These are phyloP conservation scores for Lepisosteus osseus DNA, from an alignment of 2,113 vertebrate species.

Conservation along the genomic window DNA sequence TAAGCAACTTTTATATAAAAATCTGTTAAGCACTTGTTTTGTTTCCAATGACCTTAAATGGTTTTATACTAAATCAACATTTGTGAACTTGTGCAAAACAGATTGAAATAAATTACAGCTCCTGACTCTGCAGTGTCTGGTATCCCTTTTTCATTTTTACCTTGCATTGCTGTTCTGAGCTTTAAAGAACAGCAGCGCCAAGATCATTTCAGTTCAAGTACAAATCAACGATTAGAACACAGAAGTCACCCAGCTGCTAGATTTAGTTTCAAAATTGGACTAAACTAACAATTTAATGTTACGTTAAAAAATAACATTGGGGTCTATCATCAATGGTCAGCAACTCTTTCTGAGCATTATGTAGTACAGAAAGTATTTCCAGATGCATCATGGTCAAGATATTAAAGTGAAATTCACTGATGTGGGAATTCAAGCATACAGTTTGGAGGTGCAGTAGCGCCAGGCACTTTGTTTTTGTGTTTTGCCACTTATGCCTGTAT, in stretches of 20 bases:
- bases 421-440: no score
- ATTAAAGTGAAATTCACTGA: no score
- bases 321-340: no score
- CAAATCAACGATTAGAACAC: not conserved
- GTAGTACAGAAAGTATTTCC: no score
- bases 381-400: no score
- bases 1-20: constrained; percentile 47
- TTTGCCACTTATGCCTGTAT: no score
- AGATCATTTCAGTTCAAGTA: not conserved
- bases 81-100: constrained; percentile 45
- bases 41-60: constrained; percentile 28
- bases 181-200: no score
- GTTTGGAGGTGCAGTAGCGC: no score
- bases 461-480: no score
- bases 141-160: not conserved
- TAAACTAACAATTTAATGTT: not conserved
- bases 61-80: constrained; percentile 37
- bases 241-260: not conserved
- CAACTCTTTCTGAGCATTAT: no score
- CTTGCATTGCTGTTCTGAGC: not conserved
- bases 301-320: no score
- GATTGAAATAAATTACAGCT: constrained; percentile 41
- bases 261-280: not conserved
- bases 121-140: not conserved
- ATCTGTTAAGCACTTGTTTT: constrained; percentile 1